These are phyloP conservation scores for Suillia variegata DNA, from an alignment of 2,888 invertebrate genomes.

Conservation along the genomic window DNA sequence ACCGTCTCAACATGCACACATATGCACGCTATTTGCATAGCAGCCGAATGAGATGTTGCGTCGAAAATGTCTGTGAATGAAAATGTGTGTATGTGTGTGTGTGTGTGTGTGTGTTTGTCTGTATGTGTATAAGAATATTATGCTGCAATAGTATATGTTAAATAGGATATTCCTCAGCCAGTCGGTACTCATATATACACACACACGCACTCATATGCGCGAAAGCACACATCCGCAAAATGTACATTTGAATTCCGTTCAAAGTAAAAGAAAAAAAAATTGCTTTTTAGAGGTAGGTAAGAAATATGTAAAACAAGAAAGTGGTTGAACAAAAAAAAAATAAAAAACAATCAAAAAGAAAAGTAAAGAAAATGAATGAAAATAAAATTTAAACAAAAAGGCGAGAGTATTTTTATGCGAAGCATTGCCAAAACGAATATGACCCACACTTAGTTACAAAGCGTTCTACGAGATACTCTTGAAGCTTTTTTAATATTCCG, in stretches of 20 bases:
- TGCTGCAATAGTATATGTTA: slow-evolving; percentile 21
- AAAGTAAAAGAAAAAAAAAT: slow-evolving; percentile 41
- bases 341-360: too few relatives aligned
- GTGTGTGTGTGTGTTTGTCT: too few relatives aligned
- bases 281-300: slow-evolving; percentile 37
- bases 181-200: neutral
- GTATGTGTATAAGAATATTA: slow-evolving; percentile 16
- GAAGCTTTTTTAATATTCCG: too few relatives aligned
- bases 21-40: slow-evolving; percentile 48
- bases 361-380: too few relatives aligned
- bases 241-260: slow-evolving; percentile 49
- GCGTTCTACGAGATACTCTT: too few relatives aligned
- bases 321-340: neutral
- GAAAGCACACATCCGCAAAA: slow-evolving; percentile 28
- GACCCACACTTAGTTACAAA: too few relatives aligned
- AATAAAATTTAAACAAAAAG: too few relatives aligned
- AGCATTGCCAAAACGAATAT: too few relatives aligned
- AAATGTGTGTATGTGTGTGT: slow-evolving; percentile 21
- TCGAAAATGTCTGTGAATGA: slow-evolving; percentile 9
- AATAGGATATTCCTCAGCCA: too few relatives aligned
- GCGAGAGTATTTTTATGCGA: too few relatives aligned
- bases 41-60: slow-evolving; percentile 17
- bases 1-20: slow-evolving; percentile 34
- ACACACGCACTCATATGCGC: slow-evolving; percentile 18
- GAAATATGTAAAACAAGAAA: slow-evolving; percentile 41